Conservation (phyloP, 1,140 invertebrate species). For the Pseudomyrmex dendroicus region DNA sequence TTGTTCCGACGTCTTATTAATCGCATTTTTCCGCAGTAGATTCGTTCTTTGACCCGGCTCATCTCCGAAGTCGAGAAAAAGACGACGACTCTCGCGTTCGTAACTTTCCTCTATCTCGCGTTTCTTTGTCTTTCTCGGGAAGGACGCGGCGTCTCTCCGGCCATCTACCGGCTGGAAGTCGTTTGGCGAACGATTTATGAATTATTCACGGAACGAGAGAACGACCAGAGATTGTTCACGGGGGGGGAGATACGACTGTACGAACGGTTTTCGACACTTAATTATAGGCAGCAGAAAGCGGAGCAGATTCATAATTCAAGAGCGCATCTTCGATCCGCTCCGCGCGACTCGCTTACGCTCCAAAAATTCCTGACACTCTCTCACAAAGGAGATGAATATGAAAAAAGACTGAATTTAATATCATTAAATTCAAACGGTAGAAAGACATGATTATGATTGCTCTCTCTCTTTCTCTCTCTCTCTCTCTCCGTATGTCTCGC, state of each 20-base stretch:
- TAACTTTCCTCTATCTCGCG: constrained; percentile 37
- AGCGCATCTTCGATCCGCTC: not conserved
- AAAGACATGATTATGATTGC: not conserved
- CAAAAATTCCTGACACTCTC: not conserved
- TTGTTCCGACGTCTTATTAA: constrained; percentile 25
- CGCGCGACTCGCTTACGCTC: not conserved
- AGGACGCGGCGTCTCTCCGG: not conserved
- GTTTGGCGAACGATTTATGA: constrained; percentile 63
- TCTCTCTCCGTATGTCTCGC: too few relatives aligned
- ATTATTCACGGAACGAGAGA: constrained; percentile 61
- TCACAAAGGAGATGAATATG: not conserved
- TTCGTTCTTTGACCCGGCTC: constrained; percentile 31
- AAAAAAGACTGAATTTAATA: not conserved
- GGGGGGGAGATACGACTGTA: not conserved
- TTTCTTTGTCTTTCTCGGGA: constrained; percentile 27
- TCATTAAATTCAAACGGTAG: not conserved
- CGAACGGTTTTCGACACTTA: constrained; percentile 38
- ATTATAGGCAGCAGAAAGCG: constrained; percentile 47
- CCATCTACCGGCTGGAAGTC: constrained; percentile 1
- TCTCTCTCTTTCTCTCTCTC: too few relatives aligned
- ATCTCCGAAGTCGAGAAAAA: constrained; percentile 9
- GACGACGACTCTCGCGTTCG: constrained; percentile 29
- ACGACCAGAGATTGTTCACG: constrained; percentile 55
- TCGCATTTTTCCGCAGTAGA: constrained; percentile 44
- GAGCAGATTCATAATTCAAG: constrained; percentile 50